Base-by-base conservation (phyloP, 2,113 vertebrate genomes). In the Cyrtonyx montezumae region DNA sequence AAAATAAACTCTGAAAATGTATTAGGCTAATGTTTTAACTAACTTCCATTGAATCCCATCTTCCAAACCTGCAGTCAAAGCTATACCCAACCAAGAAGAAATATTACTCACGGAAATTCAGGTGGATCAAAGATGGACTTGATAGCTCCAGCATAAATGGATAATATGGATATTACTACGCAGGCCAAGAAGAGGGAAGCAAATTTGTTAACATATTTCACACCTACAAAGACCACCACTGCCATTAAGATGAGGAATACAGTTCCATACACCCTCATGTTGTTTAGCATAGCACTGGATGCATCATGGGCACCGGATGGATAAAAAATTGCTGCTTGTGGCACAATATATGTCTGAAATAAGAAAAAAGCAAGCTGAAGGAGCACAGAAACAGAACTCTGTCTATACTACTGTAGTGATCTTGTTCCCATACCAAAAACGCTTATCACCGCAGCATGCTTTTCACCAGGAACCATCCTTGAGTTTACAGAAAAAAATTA, bases 121-220 rank as follows among this genome's bases (percentile, higher is more conserved):
- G 99, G 99, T 7, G 99, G 99, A 51, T 99, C 98, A 94, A 99
- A 99, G 96, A 98, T 97, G 75, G 99, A 99, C 93, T 99, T 99
- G 86, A 99, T 97, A 75, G 98, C 99, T 59, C 99, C 99, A 20
- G 98, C 99, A 36, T 99, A 99, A 95, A 99, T 99, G 69, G 99
- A 99, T 42, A 99, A 96, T 88, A 99, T 99, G 75, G 99, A 99
- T 96, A 99, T 98, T 69, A 99, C 98, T 32, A 99, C 99, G 7
- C 99, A 99, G 93, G 98, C 98, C 96, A 99, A 96, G 97, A 99
- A 99, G 59, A 99, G 98, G 7, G 99, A 99, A 40, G 99, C 99
- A 95, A 99, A 98, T 96, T 99, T 99, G 97, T 99, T 99, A 70
- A 99, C 99, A 22, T 99, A 99, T 95, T 99, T 99, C 63, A 99